Base-by-base conservation (phyloP, 2,113 vertebrate species). In the Ciconia boyciana region DNA sequence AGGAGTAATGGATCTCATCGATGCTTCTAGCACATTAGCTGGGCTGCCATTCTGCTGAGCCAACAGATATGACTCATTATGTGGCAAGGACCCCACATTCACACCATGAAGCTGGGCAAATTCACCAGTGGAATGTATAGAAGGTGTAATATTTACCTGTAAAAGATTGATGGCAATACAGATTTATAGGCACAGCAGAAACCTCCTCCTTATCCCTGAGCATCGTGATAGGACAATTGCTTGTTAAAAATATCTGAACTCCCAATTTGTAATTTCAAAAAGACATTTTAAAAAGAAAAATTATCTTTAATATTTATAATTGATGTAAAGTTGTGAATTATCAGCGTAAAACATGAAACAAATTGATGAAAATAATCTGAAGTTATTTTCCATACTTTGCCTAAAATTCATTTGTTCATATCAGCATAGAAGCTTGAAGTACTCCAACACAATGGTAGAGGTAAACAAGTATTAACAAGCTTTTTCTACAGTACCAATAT, bases 21-120 rank as follows among this genome's bases (percentile, higher is more conserved):
- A 82, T 72, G 90, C 24, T 69, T 99, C 99, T 36, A 98, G 74
- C 31, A 87, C 96, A 75, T 97, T 97, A 82, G 95, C 94, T 90
- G 97, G 95, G 94, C 97, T 98, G 39, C 98, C 98, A 95, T 98
- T 99, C 95, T 98, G 98, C 82, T 98, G 98, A 85, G 97, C 97
- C 75, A 98, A 93, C 44, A 98, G 88, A 96, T 98, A 99, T 1
- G 98, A 98, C 86, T 99, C 99, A 66, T 98, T 99, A 94, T 98
- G 98, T 29, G 97, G 95, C 66, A 97, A 52, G 60, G 98, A 92
- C 36, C 95, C 90, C 39, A 84, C 0, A 2, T 77, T 87, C 81
- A 90, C 55, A 84, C 95, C 89, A 79, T 97, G 96, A 93, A 96
- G 79, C 21, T 98, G 98, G 31, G 94, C 82, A 58, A 95, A 97